Conservation (phyloP, 2,113 vertebrate species). For the Arothron firmamentum region DNA sequence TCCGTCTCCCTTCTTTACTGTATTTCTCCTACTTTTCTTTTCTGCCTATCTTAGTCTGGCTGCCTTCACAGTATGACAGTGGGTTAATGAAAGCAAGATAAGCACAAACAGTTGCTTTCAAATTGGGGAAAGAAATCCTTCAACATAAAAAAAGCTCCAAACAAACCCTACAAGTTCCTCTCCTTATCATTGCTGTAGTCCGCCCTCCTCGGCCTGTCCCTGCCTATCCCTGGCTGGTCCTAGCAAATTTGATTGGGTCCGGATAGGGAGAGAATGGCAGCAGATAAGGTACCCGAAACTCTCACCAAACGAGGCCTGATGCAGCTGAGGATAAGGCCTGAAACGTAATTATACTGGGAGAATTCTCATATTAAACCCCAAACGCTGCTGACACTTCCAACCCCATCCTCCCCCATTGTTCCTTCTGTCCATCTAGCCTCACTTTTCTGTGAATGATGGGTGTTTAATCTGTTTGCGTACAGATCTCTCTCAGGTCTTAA, state of each 20-base stretch:
- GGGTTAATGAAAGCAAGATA: constrained; percentile 73
- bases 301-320: constrained; percentile 73
- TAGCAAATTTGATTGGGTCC: constrained; percentile 76
- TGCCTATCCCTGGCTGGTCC: constrained; percentile 40
- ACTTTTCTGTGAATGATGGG: constrained; percentile 62
- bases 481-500: constrained; percentile 73
- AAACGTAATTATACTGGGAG: constrained; percentile 71
- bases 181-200: constrained; percentile 66
- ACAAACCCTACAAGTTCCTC: constrained; percentile 51
- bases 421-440: constrained; percentile 30
- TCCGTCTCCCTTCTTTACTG: constrained; percentile 22
- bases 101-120: constrained; percentile 69
- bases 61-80: constrained; percentile 60
- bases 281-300: constrained; percentile 75
- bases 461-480: constrained; percentile 70
- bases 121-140: constrained; percentile 50
- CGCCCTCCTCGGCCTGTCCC: constrained; percentile 52
- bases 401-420: constrained; percentile 21
- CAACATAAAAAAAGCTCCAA: constrained; percentile 26
- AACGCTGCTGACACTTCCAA: constrained; percentile 46
- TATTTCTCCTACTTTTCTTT: constrained; percentile 31
- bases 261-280: constrained; percentile 74
- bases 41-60: constrained; percentile 35
- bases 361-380: constrained; percentile 73
- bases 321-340: constrained; percentile 71